Evolutionary conservation across 2,113 vertebrate genomes (phyloP), one percentile per base, ranked within the genome.

Genomic region (Scomber colias): DNA sequence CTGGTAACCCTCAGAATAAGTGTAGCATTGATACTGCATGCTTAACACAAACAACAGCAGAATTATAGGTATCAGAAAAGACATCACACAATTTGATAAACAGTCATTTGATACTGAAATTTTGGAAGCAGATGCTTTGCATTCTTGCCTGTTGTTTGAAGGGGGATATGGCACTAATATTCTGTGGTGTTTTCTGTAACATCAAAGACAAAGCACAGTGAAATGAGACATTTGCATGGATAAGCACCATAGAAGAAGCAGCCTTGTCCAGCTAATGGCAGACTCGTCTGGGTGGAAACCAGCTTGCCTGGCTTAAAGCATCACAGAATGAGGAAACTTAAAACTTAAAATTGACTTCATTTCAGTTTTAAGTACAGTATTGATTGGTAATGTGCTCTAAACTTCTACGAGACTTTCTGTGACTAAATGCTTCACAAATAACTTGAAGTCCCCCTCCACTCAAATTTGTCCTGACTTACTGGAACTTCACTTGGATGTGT

Each of bases 1-100:
- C 67, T 82, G 71, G 71, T 76, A 82, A 72, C 70, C 70, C 50
- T 64, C 51, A 48, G 70, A 69, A 76, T 78, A 57, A 68, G 54
- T 75, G 56, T 45, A 17, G 60, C 51, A 63, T 81, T 73, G 50
- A 65, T 55, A 46, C 19, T 50, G 65, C 12, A 53, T 61, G 54
- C 62, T 78, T 54, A 67, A 73, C 57, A 68, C 49, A 80, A 82
- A 82, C 51, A 77, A 74, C 69, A 69, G 56, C 49, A 53, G 44
- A 62, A 53, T 40, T 40, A 63, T 31, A 48, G n/a, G 2, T 31
- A 31, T 57, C 24, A 15, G 62, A 65, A 65, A 31, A 40, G 11
- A 51, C 24, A 19, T 24, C 17, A 10, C 31, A 40, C 35, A 40
- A 40, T 40, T 40, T 40, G 35, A 40, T 40, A 40, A 40, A 2